Percentiles rank a stretch among this genome's conserved stretches.
These are phyloP conservation scores for Heliconius cydno DNA, from an alignment of 2,888 invertebrate species.

Conservation along the genomic window DNA sequence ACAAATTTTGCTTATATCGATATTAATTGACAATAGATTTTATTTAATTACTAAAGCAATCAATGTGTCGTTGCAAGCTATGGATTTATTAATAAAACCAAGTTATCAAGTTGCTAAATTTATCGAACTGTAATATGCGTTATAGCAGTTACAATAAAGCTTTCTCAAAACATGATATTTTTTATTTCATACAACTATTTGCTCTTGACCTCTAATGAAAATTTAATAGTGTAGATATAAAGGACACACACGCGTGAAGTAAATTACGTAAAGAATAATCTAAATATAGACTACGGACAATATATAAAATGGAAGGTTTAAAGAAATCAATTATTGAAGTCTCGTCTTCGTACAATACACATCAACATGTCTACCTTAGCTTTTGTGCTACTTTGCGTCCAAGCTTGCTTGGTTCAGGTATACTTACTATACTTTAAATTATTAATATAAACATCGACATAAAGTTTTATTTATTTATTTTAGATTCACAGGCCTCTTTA, in stretches of 20 bases:
- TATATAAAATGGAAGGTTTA: constrained; percentile 40
- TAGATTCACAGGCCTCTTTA: no score
- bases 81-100: no score
- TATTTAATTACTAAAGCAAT: no score
- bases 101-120: no score
- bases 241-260: neutral
- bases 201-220: neutral
- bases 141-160: no score
- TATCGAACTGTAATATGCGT: no score
- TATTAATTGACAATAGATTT: no score
- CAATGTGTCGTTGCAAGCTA: no score
- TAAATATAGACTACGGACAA: neutral
- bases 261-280: neutral
- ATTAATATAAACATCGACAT: no score
- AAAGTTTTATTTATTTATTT: no score
- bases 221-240: neutral
- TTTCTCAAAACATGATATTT: neutral
- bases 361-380: constrained; percentile 53
- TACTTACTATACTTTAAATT: no score
- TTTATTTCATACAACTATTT: neutral
- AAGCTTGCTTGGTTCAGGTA: constrained; percentile 60
- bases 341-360: constrained; percentile 36
- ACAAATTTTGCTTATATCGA: no score
- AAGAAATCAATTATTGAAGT: constrained; percentile 24
- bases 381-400: constrained; percentile 55